Conservation (phyloP, 2,888 invertebrate species). For the Isoperla grammatica region DNA sequence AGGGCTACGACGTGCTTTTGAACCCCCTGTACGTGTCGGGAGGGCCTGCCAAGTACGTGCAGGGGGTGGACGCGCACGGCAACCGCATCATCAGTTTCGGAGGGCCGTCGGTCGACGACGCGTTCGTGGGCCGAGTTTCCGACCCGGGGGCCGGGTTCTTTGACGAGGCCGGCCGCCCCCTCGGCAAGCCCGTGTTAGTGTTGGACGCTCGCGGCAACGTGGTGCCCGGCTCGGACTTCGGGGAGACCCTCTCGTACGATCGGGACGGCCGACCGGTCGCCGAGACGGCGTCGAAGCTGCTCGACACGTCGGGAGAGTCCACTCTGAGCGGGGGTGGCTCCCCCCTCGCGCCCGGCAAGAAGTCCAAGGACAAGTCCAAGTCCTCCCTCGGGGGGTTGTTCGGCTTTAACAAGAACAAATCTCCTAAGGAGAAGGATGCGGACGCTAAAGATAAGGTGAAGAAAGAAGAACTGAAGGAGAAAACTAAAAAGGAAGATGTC, state of each 20-base stretch:
- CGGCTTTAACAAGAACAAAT: conserved; percentile 6
- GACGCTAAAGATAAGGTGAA: conserved; percentile 10
- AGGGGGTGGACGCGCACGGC: conserved; percentile 8
- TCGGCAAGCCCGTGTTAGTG: background rate
- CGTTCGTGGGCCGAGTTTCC: background rate
- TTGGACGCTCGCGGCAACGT: background rate
- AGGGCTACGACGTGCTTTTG: no score
- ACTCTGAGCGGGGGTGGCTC: background rate
- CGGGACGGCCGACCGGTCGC: conserved; percentile 38
- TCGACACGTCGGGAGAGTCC: conserved; percentile 8
- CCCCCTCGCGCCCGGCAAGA: conserved; percentile 24
- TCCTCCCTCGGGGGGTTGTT: conserved; percentile 24
- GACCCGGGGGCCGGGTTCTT: background rate
- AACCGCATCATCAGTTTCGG: background rate
- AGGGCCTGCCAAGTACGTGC: background rate
- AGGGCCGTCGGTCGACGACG: no score
- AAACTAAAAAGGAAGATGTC: background rate
- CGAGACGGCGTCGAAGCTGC: conserved; percentile 15
- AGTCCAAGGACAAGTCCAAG: conserved; percentile 22
- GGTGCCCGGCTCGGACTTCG: conserved; percentile 37
- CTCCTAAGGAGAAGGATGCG: conserved; percentile 10
- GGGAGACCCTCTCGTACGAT: conserved; percentile 38
- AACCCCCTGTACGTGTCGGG: no score
- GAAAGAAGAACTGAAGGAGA: conserved; percentile 19
- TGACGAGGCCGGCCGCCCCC: background rate